Base-by-base conservation (phyloP, 1,140 invertebrate genomes). In the Drosophila orosa region DNA sequence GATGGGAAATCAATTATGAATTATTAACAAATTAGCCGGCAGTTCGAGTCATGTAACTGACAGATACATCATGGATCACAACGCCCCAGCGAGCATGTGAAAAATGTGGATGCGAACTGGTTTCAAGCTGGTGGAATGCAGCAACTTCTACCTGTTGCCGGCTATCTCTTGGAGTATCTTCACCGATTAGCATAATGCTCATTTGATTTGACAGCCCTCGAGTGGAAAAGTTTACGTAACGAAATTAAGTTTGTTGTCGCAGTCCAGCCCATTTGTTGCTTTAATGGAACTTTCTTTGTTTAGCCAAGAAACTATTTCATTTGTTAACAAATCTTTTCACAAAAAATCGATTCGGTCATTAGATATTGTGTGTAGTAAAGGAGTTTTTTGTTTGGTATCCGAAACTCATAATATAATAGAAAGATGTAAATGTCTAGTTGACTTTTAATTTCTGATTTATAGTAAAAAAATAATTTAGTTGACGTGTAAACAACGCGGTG, bases 1-100 rank as follows among this genome's bases (percentile, higher is more conserved):
- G 83, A 87, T 87, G 83, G 76, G 84, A 89, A 89, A 89, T 87
- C 83, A 87, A 87, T 87, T 87, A 87, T 80, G 83, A 87, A 62
- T 83, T 87, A 87, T 89, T 87, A 87, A 80, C 83, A 87, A 87
- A 87, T 87, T 83, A 87, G 84, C 69, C 48, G 48, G 57, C 40
- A 67, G 77, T 40, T 57, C 44, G 74, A 82, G 59, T 72, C 83
- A 74, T 82, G 66, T 87, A 86, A 83, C 83, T 87, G 76, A 83
- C 80, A 87, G 80, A 60, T 63, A 79, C 79, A 80, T 73, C 76
- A 73, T 58, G 63, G 56, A 59, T 76, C 67, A 45, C 31, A 68
- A 83, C 63, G 79, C 83, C 84, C 75, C 65, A 45, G 33, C 40
- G 35, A 29, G 39, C 37, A 56, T 65, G 57, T 74, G 52, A 74